phyloP scores from a whole-genome alignment of 2,113 vertebrate species.

The Hypocryptadius cinnamomeus region DNA sequence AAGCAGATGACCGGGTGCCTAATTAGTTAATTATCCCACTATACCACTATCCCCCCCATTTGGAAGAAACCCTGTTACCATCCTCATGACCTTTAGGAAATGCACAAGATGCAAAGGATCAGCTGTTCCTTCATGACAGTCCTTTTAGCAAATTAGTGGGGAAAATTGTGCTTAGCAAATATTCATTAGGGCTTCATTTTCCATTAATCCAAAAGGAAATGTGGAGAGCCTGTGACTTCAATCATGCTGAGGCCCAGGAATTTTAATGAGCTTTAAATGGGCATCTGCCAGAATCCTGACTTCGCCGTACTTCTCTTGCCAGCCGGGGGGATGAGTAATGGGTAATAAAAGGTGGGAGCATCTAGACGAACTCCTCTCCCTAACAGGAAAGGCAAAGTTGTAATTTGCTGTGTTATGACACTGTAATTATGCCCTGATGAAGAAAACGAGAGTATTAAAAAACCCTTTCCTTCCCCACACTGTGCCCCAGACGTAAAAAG shows the following conservation, averaged over 20 bases:
- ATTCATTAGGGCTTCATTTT: slow-evolving; percentile 69
- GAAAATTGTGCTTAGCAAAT: slow-evolving; percentile 66
- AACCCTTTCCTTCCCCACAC: background rate
- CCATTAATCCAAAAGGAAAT: slow-evolving; percentile 69
- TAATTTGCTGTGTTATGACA: slow-evolving; percentile 64
- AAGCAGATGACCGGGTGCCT: slow-evolving; percentile 19
- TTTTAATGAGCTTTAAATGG: slow-evolving; percentile 75
- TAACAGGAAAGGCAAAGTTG: slow-evolving; percentile 61
- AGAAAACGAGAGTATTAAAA: slow-evolving; percentile 27
- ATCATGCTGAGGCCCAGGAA: slow-evolving; percentile 64
- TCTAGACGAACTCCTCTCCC: slow-evolving; percentile 21
- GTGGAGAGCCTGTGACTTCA: slow-evolving; percentile 60
- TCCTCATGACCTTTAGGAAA: slow-evolving; percentile 41
- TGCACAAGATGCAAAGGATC: slow-evolving; percentile 34
- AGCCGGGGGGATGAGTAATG: slow-evolving; percentile 61
- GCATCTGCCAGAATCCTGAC: slow-evolving; percentile 69
- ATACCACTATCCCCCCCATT: background rate
- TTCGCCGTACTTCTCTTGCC: slow-evolving; percentile 55
- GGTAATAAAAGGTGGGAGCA: slow-evolving; percentile 62
- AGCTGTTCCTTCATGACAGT: slow-evolving; percentile 52
- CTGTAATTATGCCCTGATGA: slow-evolving; percentile 56
- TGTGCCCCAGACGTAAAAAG: background rate
- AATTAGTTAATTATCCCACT: slow-evolving; percentile 51
- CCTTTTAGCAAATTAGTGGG: slow-evolving; percentile 63
- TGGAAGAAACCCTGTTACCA: slow-evolving; percentile 15